Conservation (phyloP, 2,113 vertebrate species). For the Anhinga anhinga region DNA sequence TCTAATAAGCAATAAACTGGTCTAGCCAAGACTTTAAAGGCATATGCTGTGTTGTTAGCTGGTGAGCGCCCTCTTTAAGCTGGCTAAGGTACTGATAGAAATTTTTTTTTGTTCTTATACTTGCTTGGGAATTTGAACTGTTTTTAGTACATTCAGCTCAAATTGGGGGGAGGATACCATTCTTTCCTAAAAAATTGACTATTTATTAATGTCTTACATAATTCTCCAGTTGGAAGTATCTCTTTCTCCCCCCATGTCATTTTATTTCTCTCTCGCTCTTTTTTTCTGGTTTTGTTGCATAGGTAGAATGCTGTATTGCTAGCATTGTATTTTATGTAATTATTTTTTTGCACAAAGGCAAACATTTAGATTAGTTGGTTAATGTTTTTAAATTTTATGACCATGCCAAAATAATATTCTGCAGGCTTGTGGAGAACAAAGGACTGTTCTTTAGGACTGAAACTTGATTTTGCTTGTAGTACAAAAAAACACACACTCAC, state of each 20-base stretch:
- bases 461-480: conserved; percentile 97
- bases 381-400: conserved; percentile 85
- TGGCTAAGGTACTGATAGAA: conserved; percentile 82
- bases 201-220: conserved; percentile 83
- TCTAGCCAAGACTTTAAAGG: conserved; percentile 67
- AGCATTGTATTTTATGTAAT: conserved; percentile 78
- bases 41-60: conserved; percentile 71
- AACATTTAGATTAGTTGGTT: conserved; percentile 84
- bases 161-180: conserved; percentile 63
- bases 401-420: conserved; percentile 90
- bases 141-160: conserved; percentile 71
- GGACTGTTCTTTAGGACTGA: conserved; percentile 92
- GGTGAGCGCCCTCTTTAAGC: conserved; percentile 87
- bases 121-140: conserved; percentile 73
- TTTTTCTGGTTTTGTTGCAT: conserved; percentile 70
- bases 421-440: conserved; percentile 89
- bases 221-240: conserved; percentile 73
- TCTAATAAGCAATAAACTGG: conserved; percentile 74
- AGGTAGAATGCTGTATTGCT: conserved; percentile 76
- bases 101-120: conserved; percentile 68
- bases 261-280: conserved; percentile 23
- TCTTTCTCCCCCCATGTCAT: conserved; percentile 54
- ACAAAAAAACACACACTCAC: conserved; percentile 82
- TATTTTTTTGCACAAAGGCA: conserved; percentile 83
- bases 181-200: conserved; percentile 68